phyloP scores from a whole-genome alignment of 2,888 invertebrate species.

The Cartodere bifasciata region DNA sequence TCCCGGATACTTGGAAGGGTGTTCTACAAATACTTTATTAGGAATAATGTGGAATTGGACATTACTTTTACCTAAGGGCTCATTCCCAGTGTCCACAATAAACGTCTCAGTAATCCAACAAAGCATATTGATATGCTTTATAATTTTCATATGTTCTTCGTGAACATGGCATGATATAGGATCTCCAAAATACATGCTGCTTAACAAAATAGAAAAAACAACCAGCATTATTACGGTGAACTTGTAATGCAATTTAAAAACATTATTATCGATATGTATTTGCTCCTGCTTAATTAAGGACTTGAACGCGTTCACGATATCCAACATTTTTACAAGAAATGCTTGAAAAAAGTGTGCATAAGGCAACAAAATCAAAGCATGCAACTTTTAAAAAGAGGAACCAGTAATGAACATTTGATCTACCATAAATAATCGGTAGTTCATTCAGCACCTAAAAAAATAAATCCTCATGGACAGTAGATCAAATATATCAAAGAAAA shows the following conservation, averaged over 20 bases:
- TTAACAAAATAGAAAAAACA: slow-evolving; percentile 59
- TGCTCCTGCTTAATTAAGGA: slow-evolving; percentile 52
- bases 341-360: too few relatives aligned
- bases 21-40: neutral
- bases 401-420: too few relatives aligned
- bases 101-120: slow-evolving; percentile 72
- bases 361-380: too few relatives aligned
- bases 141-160: slow-evolving; percentile 33
- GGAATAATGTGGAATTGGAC: too few relatives aligned
- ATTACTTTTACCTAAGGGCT: slow-evolving; percentile 5
- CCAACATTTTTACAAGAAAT: slow-evolving; percentile 46
- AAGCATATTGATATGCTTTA: slow-evolving; percentile 56
- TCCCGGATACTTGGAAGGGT: too few relatives aligned
- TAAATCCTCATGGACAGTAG: too few relatives aligned
- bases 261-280: slow-evolving; percentile 60
- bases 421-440: too few relatives aligned
- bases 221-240: slow-evolving; percentile 58
- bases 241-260: slow-evolving; percentile 64
- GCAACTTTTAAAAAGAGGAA: too few relatives aligned
- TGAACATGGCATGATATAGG: slow-evolving; percentile 63
- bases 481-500: too few relatives aligned
- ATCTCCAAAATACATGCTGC: slow-evolving; percentile 76
- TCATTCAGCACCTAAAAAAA: too few relatives aligned
- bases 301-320: slow-evolving; percentile 54
- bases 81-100: slow-evolving; percentile 44